Conservation (phyloP, 2,113 vertebrate genomes). For the Nycticorax nycticorax region DNA sequence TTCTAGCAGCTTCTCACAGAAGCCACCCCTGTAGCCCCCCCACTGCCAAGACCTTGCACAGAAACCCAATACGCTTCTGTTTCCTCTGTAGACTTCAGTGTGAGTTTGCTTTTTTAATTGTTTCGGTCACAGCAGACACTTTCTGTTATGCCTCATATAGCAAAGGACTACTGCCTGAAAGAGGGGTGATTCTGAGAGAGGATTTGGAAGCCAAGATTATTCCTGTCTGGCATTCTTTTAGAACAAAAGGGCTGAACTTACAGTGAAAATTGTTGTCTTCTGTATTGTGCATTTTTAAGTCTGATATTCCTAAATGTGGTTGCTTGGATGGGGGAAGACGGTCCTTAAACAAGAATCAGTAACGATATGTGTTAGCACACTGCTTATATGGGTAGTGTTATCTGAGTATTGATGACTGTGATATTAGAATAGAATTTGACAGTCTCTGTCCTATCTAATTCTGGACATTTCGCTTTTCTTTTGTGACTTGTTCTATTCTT, state of each 20-base stretch:
- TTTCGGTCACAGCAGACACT: background rate
- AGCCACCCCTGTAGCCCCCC: no score
- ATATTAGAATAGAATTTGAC: background rate
- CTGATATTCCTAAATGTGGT: background rate
- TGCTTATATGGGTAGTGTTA: background rate
- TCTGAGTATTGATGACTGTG: background rate
- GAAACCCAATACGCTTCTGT: background rate
- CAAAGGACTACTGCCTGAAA: background rate
- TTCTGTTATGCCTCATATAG: background rate
- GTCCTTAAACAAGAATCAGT: background rate
- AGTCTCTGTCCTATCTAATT: background rate
- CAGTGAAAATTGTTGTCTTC: background rate
- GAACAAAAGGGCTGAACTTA: background rate
- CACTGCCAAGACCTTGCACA: no score
- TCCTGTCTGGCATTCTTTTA: background rate
- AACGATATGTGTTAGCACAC: background rate
- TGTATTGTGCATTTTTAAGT: background rate
- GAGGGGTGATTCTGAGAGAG: background rate
- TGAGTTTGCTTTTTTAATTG: background rate
- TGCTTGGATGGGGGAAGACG: background rate
- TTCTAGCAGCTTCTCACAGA: no score
- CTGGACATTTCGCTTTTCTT: background rate
- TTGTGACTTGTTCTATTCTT: background rate
- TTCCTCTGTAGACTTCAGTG: background rate
- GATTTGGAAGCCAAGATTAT: background rate